Evolutionary conservation across 1,140 invertebrate genomes (phyloP).

Genomic region (Sesamia nonagrioides): DNA sequence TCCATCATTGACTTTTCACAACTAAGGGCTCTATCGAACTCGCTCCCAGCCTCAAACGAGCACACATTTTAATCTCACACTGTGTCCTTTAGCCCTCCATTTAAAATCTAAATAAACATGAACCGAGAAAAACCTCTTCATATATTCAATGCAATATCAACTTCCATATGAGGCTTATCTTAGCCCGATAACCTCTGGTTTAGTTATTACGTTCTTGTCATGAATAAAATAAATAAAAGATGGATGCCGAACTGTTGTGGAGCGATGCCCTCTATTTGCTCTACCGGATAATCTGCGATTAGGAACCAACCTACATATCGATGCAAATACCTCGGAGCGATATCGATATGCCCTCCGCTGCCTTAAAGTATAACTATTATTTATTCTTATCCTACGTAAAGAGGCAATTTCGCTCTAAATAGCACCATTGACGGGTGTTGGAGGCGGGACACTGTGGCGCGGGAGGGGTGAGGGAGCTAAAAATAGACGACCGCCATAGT

Average conservation of each 20-base stretch:
- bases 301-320: not conserved
- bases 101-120: slow-evolving; percentile 32
- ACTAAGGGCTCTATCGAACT: not conserved
- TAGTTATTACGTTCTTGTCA: not conserved
- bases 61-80: slow-evolving; percentile 5
- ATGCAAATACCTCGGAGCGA: not conserved
- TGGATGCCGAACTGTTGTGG: slow-evolving; percentile 9
- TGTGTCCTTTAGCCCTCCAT: slow-evolving; percentile 13
- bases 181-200: slow-evolving; percentile 16
- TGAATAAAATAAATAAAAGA: slow-evolving; percentile 24
- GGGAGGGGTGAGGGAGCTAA: slow-evolving; percentile 66
- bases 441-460: slow-evolving; percentile 54
- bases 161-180: slow-evolving; percentile 17
- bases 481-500: slow-evolving; percentile 78
- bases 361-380: slow-evolving; percentile 35
- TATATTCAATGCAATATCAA: slow-evolving; percentile 32
- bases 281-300: slow-evolving; percentile 7
- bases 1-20: slow-evolving; percentile 26
- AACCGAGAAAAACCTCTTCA: not conserved
- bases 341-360: slow-evolving; percentile 21
- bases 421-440: slow-evolving; percentile 70
- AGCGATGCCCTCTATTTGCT: slow-evolving; percentile 4
- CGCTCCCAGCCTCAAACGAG: not conserved
- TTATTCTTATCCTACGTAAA: slow-evolving; percentile 47
- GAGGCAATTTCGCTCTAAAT: slow-evolving; percentile 69